A percentile compares a stretch with the other conserved stretches of the same genome.
phyloP scores from a whole-genome alignment of 37 sponge, comb jelly and placozoan genomes.

The Cliona cf. orientalis region DNA sequence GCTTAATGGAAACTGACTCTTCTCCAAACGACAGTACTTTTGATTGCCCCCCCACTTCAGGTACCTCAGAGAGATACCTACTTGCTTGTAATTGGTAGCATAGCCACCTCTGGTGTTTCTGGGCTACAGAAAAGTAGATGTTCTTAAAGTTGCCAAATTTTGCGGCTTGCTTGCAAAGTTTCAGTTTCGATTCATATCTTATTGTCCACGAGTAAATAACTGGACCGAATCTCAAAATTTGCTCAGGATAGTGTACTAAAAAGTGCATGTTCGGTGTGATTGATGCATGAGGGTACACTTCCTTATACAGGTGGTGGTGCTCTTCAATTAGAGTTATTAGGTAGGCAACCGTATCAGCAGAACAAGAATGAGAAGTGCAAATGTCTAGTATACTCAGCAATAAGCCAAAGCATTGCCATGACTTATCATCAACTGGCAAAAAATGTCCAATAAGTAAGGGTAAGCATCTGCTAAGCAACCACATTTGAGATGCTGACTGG shows the following conservation, averaged over 20 bases:
- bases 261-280: conserved; percentile 14
- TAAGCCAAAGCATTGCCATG: conserved; percentile 1
- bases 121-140: conserved; percentile 1
- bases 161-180: background rate
- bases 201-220: conserved; percentile 18
- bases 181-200: conserved; percentile 18
- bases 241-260: conserved; percentile 20
- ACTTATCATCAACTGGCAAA: background rate
- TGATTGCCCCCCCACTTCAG: background rate
- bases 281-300: background rate
- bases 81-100: conserved; percentile 2
- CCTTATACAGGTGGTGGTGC: background rate
- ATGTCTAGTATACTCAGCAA: conserved; percentile 10
- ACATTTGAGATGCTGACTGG: background rate
- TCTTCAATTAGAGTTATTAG: conserved; percentile 18
- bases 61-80: background rate
- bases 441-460: conserved; percentile 17
- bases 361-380: background rate
- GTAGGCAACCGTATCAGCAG: background rate
- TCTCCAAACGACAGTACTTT: background rate
- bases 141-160: conserved; percentile 21
- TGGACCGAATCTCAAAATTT: conserved; percentile 2
- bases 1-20: background rate
- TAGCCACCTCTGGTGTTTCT: conserved; percentile 14
- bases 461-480: background rate